A percentile compares a stretch with the other conserved stretches of the same genome.
phyloP scores from a whole-genome alignment of 2,888 invertebrate species.

The Lepeophtheirus nordmannii region DNA sequence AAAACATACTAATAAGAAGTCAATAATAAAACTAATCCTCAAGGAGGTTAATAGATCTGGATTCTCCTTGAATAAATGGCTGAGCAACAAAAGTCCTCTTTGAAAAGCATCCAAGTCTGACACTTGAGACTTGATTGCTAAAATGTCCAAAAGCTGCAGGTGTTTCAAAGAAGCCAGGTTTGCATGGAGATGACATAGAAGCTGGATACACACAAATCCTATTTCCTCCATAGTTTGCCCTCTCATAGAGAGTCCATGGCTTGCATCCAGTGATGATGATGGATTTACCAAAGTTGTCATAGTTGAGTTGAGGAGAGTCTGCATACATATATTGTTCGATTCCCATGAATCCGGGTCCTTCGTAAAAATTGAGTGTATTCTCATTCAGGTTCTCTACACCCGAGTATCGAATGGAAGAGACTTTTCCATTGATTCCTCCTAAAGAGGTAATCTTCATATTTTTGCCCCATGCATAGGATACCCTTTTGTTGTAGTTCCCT shows the following conservation, averaged over 20 bases:
- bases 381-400: neutral
- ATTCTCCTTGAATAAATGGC: neutral
- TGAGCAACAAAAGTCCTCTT: neutral
- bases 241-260: constrained; percentile 5
- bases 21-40: no score
- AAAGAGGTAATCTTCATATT: neutral
- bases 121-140: neutral
- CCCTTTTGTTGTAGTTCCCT: neutral
- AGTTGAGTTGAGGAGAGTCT: neutral
- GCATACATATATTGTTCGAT: neutral
- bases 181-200: neutral
- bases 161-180: neutral
- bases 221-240: neutral
- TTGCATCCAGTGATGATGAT: neutral
- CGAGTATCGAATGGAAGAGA: neutral
- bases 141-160: neutral
- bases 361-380: neutral
- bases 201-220: neutral
- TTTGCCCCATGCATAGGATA: neutral
- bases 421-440: neutral
- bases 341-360: neutral
- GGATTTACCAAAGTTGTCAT: constrained; percentile 1
- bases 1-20: no score
- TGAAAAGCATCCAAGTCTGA: neutral
- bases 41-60: neutral